Percentiles rank a stretch among this genome's conserved stretches.
Conservation (phyloP, 2,888 invertebrate species). For the Nemurella pictetii region DNA sequence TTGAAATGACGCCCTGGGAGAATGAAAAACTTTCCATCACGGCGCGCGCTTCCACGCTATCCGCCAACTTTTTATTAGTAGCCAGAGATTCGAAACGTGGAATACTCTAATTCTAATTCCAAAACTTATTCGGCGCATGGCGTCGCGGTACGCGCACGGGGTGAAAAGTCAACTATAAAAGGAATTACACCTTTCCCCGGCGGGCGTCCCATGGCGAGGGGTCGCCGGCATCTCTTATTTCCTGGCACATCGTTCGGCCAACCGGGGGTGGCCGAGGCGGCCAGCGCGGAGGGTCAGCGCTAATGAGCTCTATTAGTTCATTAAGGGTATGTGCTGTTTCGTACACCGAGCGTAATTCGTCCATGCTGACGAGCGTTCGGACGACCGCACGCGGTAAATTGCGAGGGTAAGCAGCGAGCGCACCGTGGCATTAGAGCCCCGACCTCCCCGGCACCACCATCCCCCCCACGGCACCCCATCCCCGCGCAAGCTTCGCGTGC, state of each 20-base stretch:
- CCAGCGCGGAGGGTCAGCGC: constrained; percentile 18
- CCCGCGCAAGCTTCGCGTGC: neutral
- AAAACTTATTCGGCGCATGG: neutral
- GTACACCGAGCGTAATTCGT: constrained; percentile 37
- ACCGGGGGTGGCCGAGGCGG: neutral
- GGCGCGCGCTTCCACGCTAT: neutral
- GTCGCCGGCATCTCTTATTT: neutral
- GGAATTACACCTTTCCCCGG: neutral
- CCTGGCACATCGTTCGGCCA: neutral
- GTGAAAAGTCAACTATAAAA: neutral
- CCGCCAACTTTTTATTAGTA: neutral
- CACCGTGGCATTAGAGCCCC: neutral
- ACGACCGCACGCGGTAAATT: constrained; percentile 39
- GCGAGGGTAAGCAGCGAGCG: constrained; percentile 38
- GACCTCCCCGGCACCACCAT: neutral
- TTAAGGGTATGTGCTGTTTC: constrained; percentile 37
- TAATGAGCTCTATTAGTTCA: constrained; percentile 42
- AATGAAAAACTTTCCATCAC: neutral
- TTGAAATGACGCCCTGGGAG: neutral
- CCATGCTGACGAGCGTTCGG: neutral
- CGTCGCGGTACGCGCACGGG: neutral
- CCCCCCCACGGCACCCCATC: neutral
- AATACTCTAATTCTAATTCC: neutral
- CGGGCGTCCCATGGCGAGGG: neutral
- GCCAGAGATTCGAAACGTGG: neutral